Evolutionary conservation across 1,140 invertebrate species (phyloP).

Genomic region (Bombyx mandarina): DNA sequence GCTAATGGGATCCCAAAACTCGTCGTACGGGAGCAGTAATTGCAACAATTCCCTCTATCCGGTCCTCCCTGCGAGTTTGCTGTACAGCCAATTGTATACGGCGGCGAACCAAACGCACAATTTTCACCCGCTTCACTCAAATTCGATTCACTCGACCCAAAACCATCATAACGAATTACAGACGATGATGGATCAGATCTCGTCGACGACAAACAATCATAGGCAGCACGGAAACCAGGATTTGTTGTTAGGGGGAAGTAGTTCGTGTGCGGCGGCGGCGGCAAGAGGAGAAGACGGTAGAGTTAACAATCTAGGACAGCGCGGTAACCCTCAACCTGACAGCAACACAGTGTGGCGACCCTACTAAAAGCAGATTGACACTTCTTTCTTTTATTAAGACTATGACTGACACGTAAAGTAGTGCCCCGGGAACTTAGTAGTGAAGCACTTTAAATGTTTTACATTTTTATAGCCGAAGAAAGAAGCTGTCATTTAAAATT

Average conservation of each 20-base stretch:
- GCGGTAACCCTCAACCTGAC: constrained; percentile 75
- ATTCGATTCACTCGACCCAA: constrained; percentile 74
- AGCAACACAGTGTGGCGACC: constrained; percentile 78
- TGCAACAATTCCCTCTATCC: constrained; percentile 80
- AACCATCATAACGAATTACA: constrained; percentile 78
- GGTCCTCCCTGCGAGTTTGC: constrained; percentile 81
- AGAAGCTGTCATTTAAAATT: constrained; percentile 24
- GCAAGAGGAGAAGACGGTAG: constrained; percentile 73
- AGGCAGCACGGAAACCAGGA: constrained; percentile 73
- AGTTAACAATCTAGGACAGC: constrained; percentile 73
- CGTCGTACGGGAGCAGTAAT: constrained; percentile 68
- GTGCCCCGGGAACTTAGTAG: background rate
- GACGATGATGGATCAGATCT: constrained; percentile 80
- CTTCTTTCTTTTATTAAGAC: constrained; percentile 17
- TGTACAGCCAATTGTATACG: constrained; percentile 87
- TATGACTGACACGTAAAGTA: background rate
- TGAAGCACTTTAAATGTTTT: constrained; percentile 14
- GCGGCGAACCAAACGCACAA: constrained; percentile 84
- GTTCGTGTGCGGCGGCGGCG: constrained; percentile 75
- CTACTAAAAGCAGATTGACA: constrained; percentile 43
- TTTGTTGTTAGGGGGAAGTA: constrained; percentile 73
- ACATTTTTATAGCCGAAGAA: constrained; percentile 11
- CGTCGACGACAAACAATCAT: constrained; percentile 72
- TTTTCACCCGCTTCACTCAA: constrained; percentile 77
- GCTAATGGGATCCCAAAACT: constrained; percentile 68